Base-by-base conservation (phyloP, 1,140 invertebrate species). In the Diachasmimorpha longicaudata region DNA sequence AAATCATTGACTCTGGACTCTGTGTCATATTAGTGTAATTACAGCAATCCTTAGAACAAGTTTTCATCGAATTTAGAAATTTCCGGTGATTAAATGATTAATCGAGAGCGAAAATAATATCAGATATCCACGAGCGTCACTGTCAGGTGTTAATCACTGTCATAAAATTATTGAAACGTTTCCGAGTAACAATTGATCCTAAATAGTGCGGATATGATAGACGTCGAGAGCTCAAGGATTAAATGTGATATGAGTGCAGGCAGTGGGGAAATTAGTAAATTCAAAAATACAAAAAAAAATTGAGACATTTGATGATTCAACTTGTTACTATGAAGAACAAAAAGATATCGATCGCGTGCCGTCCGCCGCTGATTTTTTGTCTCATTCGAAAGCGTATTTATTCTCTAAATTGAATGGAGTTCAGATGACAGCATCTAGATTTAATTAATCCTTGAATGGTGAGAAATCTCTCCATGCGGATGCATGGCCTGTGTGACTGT, bases 191-290 rank as follows among this genome's bases (percentile, higher is more conserved):
- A 70, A 23, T 10, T 70, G 21, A 31, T 52, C 5, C 6, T 72
- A 9, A 21, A 52, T 55, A 19, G 19, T 36, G 44, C 14, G 25
- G n/a, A 36, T 6, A 0, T 25, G 19, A 55, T 55, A n/a, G 25
- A 52, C 63, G 36, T 74, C 39, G 36, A 74, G 72, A 63, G 23
- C 72, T 74, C 72, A 74, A 72, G 48, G 71, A 63, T 74, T 74
- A 21, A 37, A 74, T 74, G 72, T 74, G 52, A 63, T 74, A 66
- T 63, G 48, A n/a, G 55, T 39, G 36, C 23, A 66, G 36, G 36
- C 36, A 42, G 10, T 46, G 67, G 16, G 36, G 16, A 46, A 16
- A 52, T 52, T 16, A 14, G 44, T 52, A 9, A 52, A 16, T 4
- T 16, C 14, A 52, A 52, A 52, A n/a, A n/a, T n/a, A 19, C 6